Base-by-base conservation (phyloP, 2,797 vertebrate genomes). In the Mormyrops boulengeri region DNA sequence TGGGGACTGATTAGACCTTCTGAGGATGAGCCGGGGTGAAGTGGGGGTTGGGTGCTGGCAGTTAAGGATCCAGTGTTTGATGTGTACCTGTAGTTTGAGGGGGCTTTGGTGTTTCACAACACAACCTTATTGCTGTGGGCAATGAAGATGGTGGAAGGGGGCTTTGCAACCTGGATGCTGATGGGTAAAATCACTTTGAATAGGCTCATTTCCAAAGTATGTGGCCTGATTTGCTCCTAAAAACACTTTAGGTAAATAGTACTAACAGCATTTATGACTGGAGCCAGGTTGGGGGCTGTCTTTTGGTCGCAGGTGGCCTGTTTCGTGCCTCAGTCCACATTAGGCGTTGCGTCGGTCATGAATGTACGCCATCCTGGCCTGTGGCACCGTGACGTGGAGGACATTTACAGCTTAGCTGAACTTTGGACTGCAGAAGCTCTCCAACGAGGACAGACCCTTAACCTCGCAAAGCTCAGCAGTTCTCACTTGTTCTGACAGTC, bases 401-500 rank as follows among this genome's bases (percentile, higher is more conserved):
- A n/a, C 1, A 47, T 41, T 11, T 11, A 49, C 85, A 77, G 73
- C 12, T 53, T 22, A 47, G 52, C 22, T 95, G 94, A 94, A 94
- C 95, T 95, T 95, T 92, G 94, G 93, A 93, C 94, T 89, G 90
- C 52, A 49, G 17, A 69, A 88, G 69, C 84, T 62, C 92, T 93
- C 93, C 94, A 95, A 91, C 93, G 88, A 86, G 89, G 44, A 34
- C 26, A 91, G 91, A 93, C 91, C 95, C 93, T 95, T 95, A 92
- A 90, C 91, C 94, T 89, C 4, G 0, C 26, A 50, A 30, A 82
- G 19, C 53, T 53, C 89, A 55, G 85, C 49, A 89, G 9, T 73
- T 89, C 55, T 53, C n/a, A n/a, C 19, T 53, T 17, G 17, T 17
- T 38, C 82, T 34, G 14, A n/a, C 44, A 6, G n/a, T 38, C 12